Evolutionary conservation across 2,113 vertebrate genomes (phyloP), one percentile per base, ranked within the genome.

Genomic region (Pao palembangensis): DNA sequence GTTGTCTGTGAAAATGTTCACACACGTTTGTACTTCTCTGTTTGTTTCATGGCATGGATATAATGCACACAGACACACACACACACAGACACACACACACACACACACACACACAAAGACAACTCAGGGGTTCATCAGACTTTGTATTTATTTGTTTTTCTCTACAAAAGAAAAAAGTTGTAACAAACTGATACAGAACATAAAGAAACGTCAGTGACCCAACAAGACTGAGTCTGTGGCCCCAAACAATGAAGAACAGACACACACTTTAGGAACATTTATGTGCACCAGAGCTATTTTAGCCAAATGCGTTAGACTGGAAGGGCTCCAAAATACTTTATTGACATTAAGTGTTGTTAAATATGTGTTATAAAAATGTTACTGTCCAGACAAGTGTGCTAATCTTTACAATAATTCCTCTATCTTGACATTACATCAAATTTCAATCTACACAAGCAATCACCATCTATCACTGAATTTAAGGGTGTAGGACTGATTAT

Each of bases 171-270:
- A 21, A 50, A 50, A 13, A 20, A 20, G 19, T 18, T 13, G n/a
- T 6, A 21, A 50, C 19, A 20, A 20, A 50, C n/a, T 20, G 7
- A 20, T 20, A 5, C 19, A 50, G 19, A 20, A 50, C 19, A 49
- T 28, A 8, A 49, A 50, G n/a, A 50, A 50, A 18, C 19, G 10
- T 21, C 8, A 21, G 21, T 14, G 20, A 21, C 20, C 44, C 5
- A 7, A 47, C 44, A 65, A 67, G 61, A 54, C 64, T 62, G 70
- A 17, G 18, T 44, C 59, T n/a, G 55, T 49, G 55, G 48, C 57
- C 53, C 55, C 56, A 1, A 47, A 64, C n/a, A 50, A 66, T 18
- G 54, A 12, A 20, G 56, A 57, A 69, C 20, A 54, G 20, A 38
- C 51, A 75, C 43, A 61, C 58, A 44, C 16, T 38, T 6, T 38